Percentiles rank a stretch among this genome's conserved stretches.
Evolutionary conservation across 2,113 vertebrate species (phyloP).

Genomic region (Calypte anna): DNA sequence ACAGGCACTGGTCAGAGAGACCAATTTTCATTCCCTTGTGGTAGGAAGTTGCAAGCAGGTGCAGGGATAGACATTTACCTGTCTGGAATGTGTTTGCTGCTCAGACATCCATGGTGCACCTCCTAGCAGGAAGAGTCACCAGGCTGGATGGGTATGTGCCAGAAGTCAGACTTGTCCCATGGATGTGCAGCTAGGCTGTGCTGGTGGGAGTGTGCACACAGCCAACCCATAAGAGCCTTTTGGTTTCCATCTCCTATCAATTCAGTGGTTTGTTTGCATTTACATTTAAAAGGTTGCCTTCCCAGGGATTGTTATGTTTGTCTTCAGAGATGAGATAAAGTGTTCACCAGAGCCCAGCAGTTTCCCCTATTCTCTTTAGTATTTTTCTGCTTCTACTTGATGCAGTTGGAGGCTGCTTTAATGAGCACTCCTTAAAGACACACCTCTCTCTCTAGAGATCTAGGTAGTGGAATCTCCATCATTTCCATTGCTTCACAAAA

Average conservation of each 20-base stretch:
- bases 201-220: neutral
- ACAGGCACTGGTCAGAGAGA: neutral
- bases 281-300: neutral
- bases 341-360: neutral
- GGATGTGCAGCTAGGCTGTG: fast-evolving
- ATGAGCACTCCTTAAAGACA: neutral
- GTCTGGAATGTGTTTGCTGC: neutral
- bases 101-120: neutral
- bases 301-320: neutral
- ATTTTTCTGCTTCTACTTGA: neutral
- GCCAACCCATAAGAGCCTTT: neutral
- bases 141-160: neutral
- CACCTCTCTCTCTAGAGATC: neutral
- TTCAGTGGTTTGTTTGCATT: neutral
- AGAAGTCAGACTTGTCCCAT: neutral
- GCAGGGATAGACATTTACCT: neutral
- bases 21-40: neutral
- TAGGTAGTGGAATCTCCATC: neutral
- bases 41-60: neutral
- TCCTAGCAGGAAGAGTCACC: neutral
- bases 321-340: neutral
- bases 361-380: neutral
- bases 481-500: neutral
- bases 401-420: slow-evolving; percentile 34
- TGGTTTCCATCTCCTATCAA: neutral